Evolutionary conservation across 1,140 invertebrate genomes (phyloP), one percentile per base, ranked within the genome.

Genomic region (Drosophila seguyi): DNA sequence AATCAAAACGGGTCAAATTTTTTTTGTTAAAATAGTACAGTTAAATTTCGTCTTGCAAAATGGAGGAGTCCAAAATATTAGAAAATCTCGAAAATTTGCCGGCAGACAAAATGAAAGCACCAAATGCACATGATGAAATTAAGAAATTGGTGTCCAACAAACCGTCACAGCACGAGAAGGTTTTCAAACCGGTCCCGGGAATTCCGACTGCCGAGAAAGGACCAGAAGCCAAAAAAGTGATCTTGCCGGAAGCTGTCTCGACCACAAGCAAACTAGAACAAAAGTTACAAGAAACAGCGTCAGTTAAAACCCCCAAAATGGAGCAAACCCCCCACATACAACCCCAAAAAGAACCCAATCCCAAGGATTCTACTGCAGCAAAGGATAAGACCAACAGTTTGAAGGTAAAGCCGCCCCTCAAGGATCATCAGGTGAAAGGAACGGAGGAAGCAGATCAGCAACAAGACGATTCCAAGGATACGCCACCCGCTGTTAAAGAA

Each of bases 1-100:
- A 59, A 22, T 34, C 42, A 10, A 41, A 66, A 38, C 66, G 66
- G 66, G 36, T 73, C 36, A 41, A 36, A 5, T 48, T 72, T 45
- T 39, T 22, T 11, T 22, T 16, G 14, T 20, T 7, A 34, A 7
- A 20, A 57, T n/a, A n/a, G n/a, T n/a, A n/a, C n/a, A n/a, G n/a
- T n/a, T n/a, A n/a, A 41, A 50, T 22, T 36, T 48, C 25, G 55
- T 53, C 41, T 10, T 34, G 41, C 67, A 58, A 76, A 45, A 67
- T 45, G 53, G 55, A 67, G 29, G 22, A 36, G 13, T 6, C 20
- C 25, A 42, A 50, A 65, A 16, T 27, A 45, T 1, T n/a, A 16
- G 50, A 55, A 13, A 38, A 41, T 7, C 14, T n/a, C 13, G 14
- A 8, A 5, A 13, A 25, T n/a, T 16, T 27, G 10, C 48, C 7